phyloP scores from a whole-genome alignment of 1,140 invertebrate genomes.

The Drosophila varians region DNA sequence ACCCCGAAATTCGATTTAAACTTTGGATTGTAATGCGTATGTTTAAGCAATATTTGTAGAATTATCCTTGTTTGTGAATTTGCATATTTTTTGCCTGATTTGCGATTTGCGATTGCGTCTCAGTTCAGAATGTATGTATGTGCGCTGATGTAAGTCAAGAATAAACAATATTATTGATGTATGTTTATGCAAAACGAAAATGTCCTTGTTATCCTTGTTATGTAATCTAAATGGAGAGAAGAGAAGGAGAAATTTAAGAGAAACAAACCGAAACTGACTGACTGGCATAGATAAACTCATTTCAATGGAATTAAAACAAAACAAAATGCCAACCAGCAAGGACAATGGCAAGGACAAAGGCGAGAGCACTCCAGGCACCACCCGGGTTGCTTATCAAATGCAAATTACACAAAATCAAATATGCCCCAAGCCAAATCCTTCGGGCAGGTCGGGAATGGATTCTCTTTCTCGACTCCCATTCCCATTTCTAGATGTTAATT shows the following conservation, averaged over 20 bases:
- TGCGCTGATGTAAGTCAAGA: not conserved
- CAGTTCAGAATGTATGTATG: not conserved
- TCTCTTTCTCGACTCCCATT: not conserved
- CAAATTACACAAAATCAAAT: constrained; percentile 75
- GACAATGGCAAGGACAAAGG: constrained; percentile 3
- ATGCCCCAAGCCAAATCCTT: too few relatives aligned
- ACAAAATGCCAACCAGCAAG: constrained; percentile 47
- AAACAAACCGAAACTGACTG: constrained; percentile 14
- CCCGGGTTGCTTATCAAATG: constrained; percentile 68
- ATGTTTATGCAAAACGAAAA: constrained; percentile 12
- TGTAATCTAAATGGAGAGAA: constrained; percentile 18
- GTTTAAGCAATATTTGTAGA: constrained; percentile 32
- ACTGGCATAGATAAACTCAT: constrained; percentile 56
- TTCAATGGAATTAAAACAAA: constrained; percentile 76
- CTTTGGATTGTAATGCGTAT: not conserved
- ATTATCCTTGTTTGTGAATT: not conserved
- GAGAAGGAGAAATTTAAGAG: constrained; percentile 10
- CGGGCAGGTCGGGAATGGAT: not conserved
- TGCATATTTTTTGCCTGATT: not conserved
- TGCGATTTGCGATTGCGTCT: not conserved
- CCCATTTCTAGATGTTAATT: constrained; percentile 25
- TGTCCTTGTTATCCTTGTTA: not conserved
- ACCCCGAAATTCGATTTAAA: constrained; percentile 19
- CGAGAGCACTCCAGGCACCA: not conserved
- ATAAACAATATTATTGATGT: constrained; percentile 43